Evolutionary conservation across 2,888 invertebrate genomes (phyloP).

Genomic region (Polydrusus pterygomalis): DNA sequence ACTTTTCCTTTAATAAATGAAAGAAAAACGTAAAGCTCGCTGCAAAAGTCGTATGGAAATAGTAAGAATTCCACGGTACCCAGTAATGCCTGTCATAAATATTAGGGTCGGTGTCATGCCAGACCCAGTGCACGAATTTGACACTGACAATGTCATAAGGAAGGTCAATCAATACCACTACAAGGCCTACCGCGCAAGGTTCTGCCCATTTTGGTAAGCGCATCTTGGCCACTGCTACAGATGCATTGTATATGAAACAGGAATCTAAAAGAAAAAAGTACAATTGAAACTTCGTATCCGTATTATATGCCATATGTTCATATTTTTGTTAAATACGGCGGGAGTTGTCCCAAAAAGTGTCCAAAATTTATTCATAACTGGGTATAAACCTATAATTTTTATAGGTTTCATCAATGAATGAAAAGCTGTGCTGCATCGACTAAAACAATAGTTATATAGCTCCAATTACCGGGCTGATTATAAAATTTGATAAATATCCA

Average conservation of each 20-base stretch:
- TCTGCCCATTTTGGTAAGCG: slow-evolving; percentile 76
- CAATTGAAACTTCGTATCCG: too few species aligned
- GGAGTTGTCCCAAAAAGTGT: too few species aligned
- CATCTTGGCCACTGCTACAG: slow-evolving; percentile 75
- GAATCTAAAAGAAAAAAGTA: slow-evolving; percentile 70
- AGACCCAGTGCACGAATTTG: slow-evolving; percentile 88
- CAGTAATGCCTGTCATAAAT: slow-evolving; percentile 84
- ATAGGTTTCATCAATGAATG: too few species aligned
- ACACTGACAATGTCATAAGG: slow-evolving; percentile 88
- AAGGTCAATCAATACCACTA: slow-evolving; percentile 83
- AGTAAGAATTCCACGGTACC: slow-evolving; percentile 90
- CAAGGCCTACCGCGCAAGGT: slow-evolving; percentile 81
- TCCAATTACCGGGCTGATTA: too few species aligned
- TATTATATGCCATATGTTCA: too few species aligned
- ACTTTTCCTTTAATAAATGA: slow-evolving; percentile 75
- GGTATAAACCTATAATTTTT: too few species aligned
- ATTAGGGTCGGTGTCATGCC: slow-evolving; percentile 86
- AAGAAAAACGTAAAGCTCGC: slow-evolving; percentile 83
- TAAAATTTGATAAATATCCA: too few species aligned
- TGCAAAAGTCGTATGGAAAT: slow-evolving; percentile 86
- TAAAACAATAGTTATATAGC: too few species aligned
- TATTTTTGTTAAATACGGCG: too few species aligned
- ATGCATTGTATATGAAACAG: slow-evolving; percentile 78
- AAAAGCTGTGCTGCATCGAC: too few species aligned
- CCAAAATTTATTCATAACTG: too few species aligned